phyloP scores from a whole-genome alignment of 2,113 vertebrate genomes.

The Fregetta grallaria region DNA sequence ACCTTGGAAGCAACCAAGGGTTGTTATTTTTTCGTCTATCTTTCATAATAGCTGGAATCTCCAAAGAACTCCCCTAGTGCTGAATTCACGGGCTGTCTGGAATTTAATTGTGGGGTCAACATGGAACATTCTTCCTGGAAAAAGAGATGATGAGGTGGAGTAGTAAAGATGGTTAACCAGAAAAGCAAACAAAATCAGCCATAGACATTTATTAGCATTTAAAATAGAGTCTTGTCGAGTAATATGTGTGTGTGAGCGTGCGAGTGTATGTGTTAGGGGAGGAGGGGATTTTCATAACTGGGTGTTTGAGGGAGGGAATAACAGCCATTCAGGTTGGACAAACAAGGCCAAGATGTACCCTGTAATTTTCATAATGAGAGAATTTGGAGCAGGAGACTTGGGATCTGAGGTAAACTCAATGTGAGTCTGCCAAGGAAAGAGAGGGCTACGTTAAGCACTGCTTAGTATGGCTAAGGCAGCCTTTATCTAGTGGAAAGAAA shows the following conservation, averaged over 20 bases:
- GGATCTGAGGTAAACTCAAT: background rate
- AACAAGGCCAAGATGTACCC: background rate
- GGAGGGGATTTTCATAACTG: background rate
- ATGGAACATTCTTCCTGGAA: slow-evolving; percentile 50
- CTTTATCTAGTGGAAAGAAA: background rate
- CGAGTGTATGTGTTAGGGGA: background rate
- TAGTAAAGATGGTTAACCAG: slow-evolving; percentile 11
- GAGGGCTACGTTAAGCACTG: background rate
- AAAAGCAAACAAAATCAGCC: slow-evolving; percentile 36
- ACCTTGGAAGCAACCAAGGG: background rate
- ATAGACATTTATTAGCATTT: background rate
- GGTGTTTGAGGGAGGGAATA: background rate
- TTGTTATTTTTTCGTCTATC: background rate
- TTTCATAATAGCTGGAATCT: slow-evolving; percentile 8
- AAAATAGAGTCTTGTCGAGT: background rate
- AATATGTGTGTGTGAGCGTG: background rate
- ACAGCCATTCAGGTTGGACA: background rate
- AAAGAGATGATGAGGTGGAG: background rate
- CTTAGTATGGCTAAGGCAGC: background rate
- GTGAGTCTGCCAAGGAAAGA: background rate
- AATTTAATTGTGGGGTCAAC: slow-evolving; percentile 55
- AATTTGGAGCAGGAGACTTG: background rate
- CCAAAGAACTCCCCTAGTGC: background rate
- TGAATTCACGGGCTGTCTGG: slow-evolving; percentile 21
- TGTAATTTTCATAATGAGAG: background rate